Evolutionary conservation across 2,888 invertebrate genomes (phyloP).

Genomic region (Cerastis leucographa): DNA sequence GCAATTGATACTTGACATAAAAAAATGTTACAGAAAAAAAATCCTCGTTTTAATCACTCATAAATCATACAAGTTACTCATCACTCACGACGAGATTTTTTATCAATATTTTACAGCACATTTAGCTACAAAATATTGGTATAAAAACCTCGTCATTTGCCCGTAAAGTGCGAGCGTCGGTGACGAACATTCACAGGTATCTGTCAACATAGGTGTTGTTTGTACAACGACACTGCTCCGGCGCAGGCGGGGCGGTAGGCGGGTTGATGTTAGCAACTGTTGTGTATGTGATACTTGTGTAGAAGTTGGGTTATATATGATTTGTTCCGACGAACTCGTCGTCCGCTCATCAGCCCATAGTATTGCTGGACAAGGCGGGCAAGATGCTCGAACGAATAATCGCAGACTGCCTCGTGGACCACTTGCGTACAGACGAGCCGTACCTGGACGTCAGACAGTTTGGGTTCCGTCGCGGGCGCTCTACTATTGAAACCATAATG

Average conservation of each 20-base stretch:
- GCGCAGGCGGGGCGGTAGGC: constrained; percentile 78
- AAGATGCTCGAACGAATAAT: too few species aligned
- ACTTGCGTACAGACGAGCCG: too few species aligned
- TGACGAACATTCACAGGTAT: constrained; percentile 67
- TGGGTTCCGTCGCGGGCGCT: too few species aligned
- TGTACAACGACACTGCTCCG: constrained; percentile 74
- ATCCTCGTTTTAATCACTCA: background rate
- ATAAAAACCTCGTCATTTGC: constrained; percentile 29
- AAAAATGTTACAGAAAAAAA: background rate
- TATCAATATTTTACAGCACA: too few species aligned
- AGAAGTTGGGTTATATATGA: constrained; percentile 27
- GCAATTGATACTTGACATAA: background rate
- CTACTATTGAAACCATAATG: too few species aligned
- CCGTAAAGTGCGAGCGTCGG: constrained; percentile 43
- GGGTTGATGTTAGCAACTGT: constrained; percentile 60
- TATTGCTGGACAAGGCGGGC: too few species aligned
- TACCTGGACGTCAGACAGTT: too few species aligned
- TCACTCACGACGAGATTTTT: too few species aligned
- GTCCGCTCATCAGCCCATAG: too few species aligned
- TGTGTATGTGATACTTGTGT: constrained; percentile 40
- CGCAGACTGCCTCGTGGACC: too few species aligned
- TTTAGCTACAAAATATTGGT: constrained; percentile 21
- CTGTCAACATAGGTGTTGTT: constrained; percentile 76
- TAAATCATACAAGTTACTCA: background rate
- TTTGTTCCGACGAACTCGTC: background rate